phyloP scores from a whole-genome alignment of 1,140 invertebrate genomes.

The Polypedilum pembai region DNA sequence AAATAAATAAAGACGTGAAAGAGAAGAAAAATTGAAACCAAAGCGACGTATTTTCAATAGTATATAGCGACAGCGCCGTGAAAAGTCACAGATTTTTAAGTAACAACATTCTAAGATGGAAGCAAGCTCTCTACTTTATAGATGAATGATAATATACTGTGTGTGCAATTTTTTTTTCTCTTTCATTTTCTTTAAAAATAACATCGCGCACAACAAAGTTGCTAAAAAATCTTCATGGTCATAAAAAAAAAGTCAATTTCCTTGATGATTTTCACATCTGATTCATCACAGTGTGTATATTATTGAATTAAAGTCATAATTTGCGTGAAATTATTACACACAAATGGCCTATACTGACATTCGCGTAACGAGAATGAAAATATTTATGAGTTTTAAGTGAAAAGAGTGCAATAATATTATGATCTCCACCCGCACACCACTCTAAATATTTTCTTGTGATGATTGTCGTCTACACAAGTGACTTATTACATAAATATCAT shows the following conservation, averaged over 20 bases:
- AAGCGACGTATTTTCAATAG: slow-evolving; percentile 2
- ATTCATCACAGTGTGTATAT: neutral
- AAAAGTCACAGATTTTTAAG: slow-evolving; percentile 21
- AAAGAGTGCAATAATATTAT: slow-evolving; percentile 7
- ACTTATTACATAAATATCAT: no score
- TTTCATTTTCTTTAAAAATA: slow-evolving; percentile 21
- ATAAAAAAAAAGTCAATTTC: neutral
- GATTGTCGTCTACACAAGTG: neutral
- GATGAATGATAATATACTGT: neutral
- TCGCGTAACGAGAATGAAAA: neutral
- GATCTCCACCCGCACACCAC: neutral
- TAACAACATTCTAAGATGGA: neutral
- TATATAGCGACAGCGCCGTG: slow-evolving; percentile 10
- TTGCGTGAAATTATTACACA: neutral
- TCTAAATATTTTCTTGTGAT: neutral
- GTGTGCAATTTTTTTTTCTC: neutral
- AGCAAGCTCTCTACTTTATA: neutral
- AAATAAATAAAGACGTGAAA: slow-evolving; percentile 14
- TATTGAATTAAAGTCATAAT: neutral
- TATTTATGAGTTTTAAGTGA: neutral
- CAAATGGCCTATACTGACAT: neutral
- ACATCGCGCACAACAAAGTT: slow-evolving; percentile 1
- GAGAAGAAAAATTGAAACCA: neutral
- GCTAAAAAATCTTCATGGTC: slow-evolving; percentile 14
- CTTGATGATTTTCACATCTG: slow-evolving; percentile 12